Percentiles rank a stretch among this genome's conserved stretches.
Conservation (phyloP, 2,113 vertebrate genomes). For the Tympanuchus pallidicinctus region DNA sequence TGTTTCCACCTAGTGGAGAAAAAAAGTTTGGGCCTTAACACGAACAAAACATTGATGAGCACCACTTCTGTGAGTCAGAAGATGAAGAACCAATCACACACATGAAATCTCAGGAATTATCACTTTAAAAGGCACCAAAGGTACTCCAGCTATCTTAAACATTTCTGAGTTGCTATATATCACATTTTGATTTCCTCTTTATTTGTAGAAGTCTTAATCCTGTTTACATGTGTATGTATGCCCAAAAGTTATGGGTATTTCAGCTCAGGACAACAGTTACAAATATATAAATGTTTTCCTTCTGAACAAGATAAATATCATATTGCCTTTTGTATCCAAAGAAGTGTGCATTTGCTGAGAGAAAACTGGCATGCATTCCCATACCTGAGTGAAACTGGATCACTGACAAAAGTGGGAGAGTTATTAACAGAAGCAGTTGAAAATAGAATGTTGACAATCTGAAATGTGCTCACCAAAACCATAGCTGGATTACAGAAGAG, state of each 20-base stretch:
- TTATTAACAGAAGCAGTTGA: slow-evolving; percentile 43
- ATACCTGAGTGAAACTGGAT: slow-evolving; percentile 65
- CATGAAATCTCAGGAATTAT: not conserved
- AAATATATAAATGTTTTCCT: not conserved
- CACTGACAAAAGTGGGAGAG: slow-evolving; percentile 13
- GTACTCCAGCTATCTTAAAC: not conserved
- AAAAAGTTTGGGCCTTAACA: not conserved
- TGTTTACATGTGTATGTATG: not conserved
- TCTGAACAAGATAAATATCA: not conserved
- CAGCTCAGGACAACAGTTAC: not conserved
- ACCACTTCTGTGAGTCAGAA: not conserved
- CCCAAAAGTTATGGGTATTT: not conserved
- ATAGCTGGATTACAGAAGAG: slow-evolving; percentile 78
- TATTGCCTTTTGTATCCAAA: slow-evolving; percentile 72
- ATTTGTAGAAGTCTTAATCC: not conserved
- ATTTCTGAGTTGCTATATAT: not conserved
- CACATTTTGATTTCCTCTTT: not conserved
- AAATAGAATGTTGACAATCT: slow-evolving; percentile 65
- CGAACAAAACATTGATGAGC: not conserved
- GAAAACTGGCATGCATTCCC: slow-evolving; percentile 50
- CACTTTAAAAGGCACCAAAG: not conserved
- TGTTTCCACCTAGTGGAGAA: slow-evolving; percentile 47
- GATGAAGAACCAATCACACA: not conserved
- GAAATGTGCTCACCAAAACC: slow-evolving; percentile 73
- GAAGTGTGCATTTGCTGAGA: slow-evolving; percentile 73